phyloP scores from a whole-genome alignment of 2,113 vertebrate species.

The Chunga burmeisteri region DNA sequence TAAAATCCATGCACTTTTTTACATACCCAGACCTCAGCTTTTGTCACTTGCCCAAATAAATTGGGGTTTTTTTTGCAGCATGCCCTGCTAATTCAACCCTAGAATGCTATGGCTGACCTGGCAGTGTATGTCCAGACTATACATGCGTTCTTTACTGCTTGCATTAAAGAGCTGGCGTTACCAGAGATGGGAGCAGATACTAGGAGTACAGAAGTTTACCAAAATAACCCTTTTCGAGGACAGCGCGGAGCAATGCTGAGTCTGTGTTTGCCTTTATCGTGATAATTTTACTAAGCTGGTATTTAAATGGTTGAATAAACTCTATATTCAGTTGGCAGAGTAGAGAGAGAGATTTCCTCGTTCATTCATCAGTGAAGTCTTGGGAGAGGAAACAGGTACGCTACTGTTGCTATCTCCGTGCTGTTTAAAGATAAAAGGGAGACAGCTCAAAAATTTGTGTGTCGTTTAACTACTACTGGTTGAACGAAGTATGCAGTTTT shows the following conservation, averaged over 20 bases:
- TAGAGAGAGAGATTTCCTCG: not conserved
- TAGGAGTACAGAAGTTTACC: not conserved
- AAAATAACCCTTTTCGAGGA: not conserved
- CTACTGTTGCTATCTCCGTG: not conserved
- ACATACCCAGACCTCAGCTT: not conserved
- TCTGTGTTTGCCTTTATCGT: not conserved
- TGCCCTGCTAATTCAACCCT: not conserved
- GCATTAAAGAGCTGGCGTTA: not conserved
- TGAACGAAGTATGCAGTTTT: not conserved
- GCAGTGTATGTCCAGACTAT: not conserved
- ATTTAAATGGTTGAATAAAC: conserved; percentile 12
- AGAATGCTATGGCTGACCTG: not conserved
- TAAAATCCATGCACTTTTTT: not conserved
- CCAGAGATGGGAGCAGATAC: not conserved
- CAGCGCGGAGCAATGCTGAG: not conserved
- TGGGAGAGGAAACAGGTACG: not conserved
- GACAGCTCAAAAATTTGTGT: not conserved
- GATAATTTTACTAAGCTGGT: not conserved
- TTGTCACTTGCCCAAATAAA: not conserved
- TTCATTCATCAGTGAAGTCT: not conserved
- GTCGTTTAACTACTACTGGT: not conserved
- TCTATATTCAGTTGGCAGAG: not conserved
- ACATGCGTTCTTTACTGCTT: not conserved
- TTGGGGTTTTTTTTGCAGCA: not conserved
- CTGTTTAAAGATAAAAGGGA: not conserved